phyloP scores from a whole-genome alignment of 1,140 invertebrate genomes.

The Drosophila santomea region DNA sequence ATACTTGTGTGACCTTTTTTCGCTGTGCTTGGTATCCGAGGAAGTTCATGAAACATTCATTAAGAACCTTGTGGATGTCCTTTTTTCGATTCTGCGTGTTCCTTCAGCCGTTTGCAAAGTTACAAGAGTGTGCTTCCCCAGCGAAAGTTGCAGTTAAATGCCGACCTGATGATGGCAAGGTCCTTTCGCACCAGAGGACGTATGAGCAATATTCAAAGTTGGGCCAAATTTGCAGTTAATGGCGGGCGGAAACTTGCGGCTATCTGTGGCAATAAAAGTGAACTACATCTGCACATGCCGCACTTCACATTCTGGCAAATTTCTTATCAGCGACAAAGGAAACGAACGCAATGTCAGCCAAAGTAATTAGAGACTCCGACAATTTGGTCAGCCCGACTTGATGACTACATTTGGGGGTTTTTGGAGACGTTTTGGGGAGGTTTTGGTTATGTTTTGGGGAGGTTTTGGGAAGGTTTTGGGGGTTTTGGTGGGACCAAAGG shows the following conservation, averaged over 20 bases:
- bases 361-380: conserved; percentile 50
- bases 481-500: not conserved
- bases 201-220: conserved; percentile 47
- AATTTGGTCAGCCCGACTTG: conserved; percentile 48
- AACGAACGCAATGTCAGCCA: conserved; percentile 32
- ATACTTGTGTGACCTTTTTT: not conserved
- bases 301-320: conserved; percentile 17
- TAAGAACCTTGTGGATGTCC: conserved; percentile 55
- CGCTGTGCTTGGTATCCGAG: conserved; percentile 6
- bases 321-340: conserved; percentile 35
- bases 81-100: conserved; percentile 15
- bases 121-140: not conserved
- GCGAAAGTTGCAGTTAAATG: conserved; percentile 43
- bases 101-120: conserved; percentile 12
- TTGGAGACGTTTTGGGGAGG: too few relatives aligned
- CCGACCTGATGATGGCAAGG: conserved; percentile 12
- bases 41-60: conserved; percentile 79
- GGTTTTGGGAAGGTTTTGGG: too few relatives aligned
- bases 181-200: conserved; percentile 29
- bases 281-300: conserved; percentile 13
- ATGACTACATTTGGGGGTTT: conserved; percentile 17
- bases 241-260: conserved; percentile 43
- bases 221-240: conserved; percentile 26
- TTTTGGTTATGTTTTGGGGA: too few relatives aligned
- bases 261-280: conserved; percentile 46